A percentile compares a stretch with the other conserved stretches of the same genome.
These are phyloP conservation scores for Strigops habroptila DNA, from an alignment of 2,113 vertebrate genomes.

Conservation along the genomic window DNA sequence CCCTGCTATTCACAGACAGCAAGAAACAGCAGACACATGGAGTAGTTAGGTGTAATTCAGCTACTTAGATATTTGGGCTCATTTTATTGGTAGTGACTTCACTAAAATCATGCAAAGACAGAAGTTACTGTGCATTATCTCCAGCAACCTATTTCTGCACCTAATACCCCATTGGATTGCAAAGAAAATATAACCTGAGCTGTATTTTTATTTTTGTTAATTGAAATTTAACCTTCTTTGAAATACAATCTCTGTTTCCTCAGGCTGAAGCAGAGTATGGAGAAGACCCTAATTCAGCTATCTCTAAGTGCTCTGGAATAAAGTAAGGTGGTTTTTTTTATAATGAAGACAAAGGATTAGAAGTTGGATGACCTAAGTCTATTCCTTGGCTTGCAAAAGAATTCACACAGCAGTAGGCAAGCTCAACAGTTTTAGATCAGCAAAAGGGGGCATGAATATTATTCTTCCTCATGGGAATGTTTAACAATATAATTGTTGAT, in stretches of 20 bases:
- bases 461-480: background rate
- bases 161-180: background rate
- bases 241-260: background rate
- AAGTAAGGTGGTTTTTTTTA: background rate
- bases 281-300: background rate
- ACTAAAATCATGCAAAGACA: background rate
- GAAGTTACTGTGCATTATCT: background rate
- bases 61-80: background rate
- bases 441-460: background rate
- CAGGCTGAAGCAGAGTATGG: background rate
- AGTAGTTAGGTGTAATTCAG: background rate
- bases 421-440: background rate
- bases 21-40: background rate
- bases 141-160: background rate
- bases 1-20: background rate
- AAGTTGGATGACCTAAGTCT: background rate
- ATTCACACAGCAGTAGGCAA: background rate
- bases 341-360: background rate
- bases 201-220: background rate
- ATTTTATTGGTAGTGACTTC: background rate
- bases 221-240: background rate
- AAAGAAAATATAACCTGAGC: background rate
- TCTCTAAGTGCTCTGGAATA: background rate
- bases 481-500: constrained; percentile 11
- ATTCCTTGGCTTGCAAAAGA: background rate